Evolutionary conservation across 2,797 vertebrate genomes (phyloP).

Genomic region (Lithobates sylvaticus): DNA sequence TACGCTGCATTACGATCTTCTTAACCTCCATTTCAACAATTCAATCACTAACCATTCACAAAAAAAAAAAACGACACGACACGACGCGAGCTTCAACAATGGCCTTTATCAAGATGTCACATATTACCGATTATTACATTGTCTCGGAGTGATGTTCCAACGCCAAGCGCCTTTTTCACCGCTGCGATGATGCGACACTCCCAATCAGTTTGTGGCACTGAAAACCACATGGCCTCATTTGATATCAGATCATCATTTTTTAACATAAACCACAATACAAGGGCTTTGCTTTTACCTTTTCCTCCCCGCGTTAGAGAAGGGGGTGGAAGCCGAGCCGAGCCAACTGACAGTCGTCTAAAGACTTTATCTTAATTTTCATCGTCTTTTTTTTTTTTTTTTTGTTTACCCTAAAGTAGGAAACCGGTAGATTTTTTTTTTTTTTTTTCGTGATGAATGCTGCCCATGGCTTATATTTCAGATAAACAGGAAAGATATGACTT

Average conservation of each 20-base stretch:
- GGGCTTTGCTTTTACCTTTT: neutral
- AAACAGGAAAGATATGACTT: constrained; percentile 73
- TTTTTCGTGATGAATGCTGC: constrained; percentile 47
- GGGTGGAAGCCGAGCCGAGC: constrained; percentile 15
- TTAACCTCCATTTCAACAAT: too few species aligned
- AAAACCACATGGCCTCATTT: constrained; percentile 32
- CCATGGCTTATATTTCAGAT: constrained; percentile 65
- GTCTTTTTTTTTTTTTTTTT: constrained; percentile 52
- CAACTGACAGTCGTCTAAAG: constrained; percentile 31
- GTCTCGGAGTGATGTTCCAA: neutral
- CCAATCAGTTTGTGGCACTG: constrained; percentile 35
- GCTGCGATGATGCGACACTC: neutral
- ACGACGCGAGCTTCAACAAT: too few species aligned
- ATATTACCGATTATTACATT: neutral
- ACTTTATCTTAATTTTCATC: constrained; percentile 60
- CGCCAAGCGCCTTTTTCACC: neutral
- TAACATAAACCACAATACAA: constrained; percentile 9
- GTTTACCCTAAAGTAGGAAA: constrained; percentile 67
- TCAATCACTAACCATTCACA: too few species aligned
- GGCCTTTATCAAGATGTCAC: too few species aligned
- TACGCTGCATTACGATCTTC: too few species aligned
- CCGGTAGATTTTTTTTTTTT: constrained; percentile 41
- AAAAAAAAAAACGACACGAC: too few species aligned
- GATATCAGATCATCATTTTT: constrained; percentile 39
- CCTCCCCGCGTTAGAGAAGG: constrained; percentile 4